phyloP scores from a whole-genome alignment of 2,113 vertebrate species.

The Callionymus lyra region DNA sequence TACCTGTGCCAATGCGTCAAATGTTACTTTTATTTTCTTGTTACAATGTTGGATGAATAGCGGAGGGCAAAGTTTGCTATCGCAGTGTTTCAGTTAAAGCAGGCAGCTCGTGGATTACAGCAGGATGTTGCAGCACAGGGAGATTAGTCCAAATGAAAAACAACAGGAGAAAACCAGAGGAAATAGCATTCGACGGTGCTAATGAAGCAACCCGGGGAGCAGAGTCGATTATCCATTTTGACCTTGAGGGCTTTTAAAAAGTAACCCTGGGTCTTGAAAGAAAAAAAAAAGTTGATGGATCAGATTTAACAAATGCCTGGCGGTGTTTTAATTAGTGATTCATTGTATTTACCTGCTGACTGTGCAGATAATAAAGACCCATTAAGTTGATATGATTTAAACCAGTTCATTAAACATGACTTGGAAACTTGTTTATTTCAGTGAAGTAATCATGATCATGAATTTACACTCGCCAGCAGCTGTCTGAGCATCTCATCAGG shows the following conservation, averaged over 20 bases:
- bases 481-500: too few species aligned
- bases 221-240: slow-evolving; percentile 45
- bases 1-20: slow-evolving; percentile 3
- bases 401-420: too few species aligned
- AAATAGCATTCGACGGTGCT: slow-evolving; percentile 45
- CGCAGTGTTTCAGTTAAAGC: slow-evolving; percentile 32
- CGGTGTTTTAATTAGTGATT: too few species aligned
- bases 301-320: too few species aligned
- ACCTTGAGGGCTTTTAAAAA: slow-evolving; percentile 48
- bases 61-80: slow-evolving; percentile 4
- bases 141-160: slow-evolving; percentile 59
- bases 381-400: too few species aligned
- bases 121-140: slow-evolving; percentile 43
- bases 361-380: too few species aligned
- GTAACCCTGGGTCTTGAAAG: slow-evolving; percentile 7
- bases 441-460: too few species aligned
- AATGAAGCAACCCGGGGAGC: slow-evolving; percentile 42
- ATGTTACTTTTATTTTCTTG: slow-evolving; percentile 16
- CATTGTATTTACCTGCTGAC: too few species aligned
- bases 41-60: slow-evolving; percentile 17
- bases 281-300: slow-evolving; percentile 28
- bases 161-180: slow-evolving; percentile 44
- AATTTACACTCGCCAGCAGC: too few species aligned
- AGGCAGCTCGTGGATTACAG: slow-evolving; percentile 45
- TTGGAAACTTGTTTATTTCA: too few species aligned